Conservation (phyloP, 2,113 vertebrate genomes). For the Protobothrops mucrosquamatus region DNA sequence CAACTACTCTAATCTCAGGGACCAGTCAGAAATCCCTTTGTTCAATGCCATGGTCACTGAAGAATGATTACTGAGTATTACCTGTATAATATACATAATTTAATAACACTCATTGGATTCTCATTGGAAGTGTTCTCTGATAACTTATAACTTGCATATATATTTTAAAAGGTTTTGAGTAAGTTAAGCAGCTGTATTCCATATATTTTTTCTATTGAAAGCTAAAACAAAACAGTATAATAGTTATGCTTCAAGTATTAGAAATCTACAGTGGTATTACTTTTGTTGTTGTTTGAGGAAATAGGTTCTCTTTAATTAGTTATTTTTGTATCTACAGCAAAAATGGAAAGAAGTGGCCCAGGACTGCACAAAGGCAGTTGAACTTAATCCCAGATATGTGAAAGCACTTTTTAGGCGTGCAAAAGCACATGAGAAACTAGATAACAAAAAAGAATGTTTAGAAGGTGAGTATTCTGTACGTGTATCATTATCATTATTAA, state of each 20-base stretch:
- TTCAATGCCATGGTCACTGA: too few relatives aligned
- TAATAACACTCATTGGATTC: background rate
- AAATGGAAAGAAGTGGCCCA: slow-evolving; percentile 95
- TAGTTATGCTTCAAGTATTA: background rate
- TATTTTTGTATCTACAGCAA: slow-evolving; percentile 73
- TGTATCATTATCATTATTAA: background rate
- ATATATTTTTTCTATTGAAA: background rate
- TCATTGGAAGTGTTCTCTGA: background rate
- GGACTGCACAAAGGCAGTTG: slow-evolving; percentile 92
- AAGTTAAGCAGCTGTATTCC: background rate
- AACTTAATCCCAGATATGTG: slow-evolving; percentile 93
- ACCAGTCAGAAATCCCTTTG: too few relatives aligned
- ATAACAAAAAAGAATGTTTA: slow-evolving; percentile 96
- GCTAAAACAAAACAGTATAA: background rate
- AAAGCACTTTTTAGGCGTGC: slow-evolving; percentile 97
- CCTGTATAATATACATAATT: background rate
- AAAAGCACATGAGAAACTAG: slow-evolving; percentile 92
- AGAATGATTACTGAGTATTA: too few relatives aligned
- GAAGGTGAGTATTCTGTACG: slow-evolving; percentile 78
- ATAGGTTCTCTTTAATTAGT: slow-evolving; percentile 23
- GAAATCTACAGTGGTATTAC: background rate
- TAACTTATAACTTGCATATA: background rate
- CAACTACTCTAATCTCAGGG: too few relatives aligned
- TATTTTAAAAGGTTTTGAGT: background rate
- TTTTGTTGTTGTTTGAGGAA: background rate